Percentiles rank a stretch among this genome's conserved stretches.
Conservation (phyloP, 2,888 invertebrate genomes). For the Calliphora vomitoria region DNA sequence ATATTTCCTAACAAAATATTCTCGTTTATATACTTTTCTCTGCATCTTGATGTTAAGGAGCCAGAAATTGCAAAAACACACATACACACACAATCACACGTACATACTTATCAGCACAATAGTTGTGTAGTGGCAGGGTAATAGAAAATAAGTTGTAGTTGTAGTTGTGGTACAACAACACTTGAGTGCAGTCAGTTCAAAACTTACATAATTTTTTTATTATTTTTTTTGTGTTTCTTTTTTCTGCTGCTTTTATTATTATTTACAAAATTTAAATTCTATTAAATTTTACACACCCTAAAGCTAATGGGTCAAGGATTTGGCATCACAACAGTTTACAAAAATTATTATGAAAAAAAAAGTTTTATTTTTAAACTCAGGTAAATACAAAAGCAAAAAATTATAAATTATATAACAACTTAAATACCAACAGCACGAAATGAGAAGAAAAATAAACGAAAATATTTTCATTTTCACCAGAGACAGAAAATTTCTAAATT, state of each 20-base stretch:
- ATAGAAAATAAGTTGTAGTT: not conserved
- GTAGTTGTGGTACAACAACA: conserved; percentile 23
- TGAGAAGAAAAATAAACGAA: not conserved
- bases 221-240: not conserved
- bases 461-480: not conserved
- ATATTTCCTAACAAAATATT: conserved; percentile 28
- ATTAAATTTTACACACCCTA: conserved; percentile 61
- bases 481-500: not conserved
- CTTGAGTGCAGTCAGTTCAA: conserved; percentile 13
- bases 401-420: not conserved
- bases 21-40: conserved; percentile 29
- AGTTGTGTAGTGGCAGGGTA: not conserved
- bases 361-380: conserved; percentile 38
- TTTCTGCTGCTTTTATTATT: not conserved
- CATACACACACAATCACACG: not conserved
- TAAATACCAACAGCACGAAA: conserved; percentile 12
- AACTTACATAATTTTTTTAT: conserved; percentile 27
- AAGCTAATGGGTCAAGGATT: conserved; percentile 72
- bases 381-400: conserved; percentile 44
- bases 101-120: not conserved
- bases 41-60: conserved; percentile 38
- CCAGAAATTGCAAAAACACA: conserved; percentile 20
- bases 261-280: conserved; percentile 41
- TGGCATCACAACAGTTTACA: conserved; percentile 34
- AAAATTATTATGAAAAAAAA: conserved; percentile 47